These are phyloP conservation scores for Carterocephalus palaemon DNA, from an alignment of 2,888 invertebrate genomes.

Conservation along the genomic window DNA sequence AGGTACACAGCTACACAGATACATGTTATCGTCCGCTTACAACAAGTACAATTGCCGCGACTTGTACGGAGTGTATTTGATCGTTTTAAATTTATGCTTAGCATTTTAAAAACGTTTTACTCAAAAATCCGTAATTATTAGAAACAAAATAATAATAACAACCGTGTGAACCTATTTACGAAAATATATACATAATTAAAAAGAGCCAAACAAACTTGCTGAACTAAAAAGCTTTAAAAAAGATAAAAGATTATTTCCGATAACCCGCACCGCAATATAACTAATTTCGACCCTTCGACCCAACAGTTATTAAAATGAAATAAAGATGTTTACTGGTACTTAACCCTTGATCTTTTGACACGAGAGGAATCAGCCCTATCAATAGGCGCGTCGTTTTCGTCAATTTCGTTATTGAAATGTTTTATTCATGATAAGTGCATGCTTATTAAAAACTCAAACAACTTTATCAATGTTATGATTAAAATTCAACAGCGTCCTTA, in stretches of 20 bases:
- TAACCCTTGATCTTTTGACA: slow-evolving; percentile 61
- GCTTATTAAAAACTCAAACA: slow-evolving; percentile 20
- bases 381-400: slow-evolving; percentile 54
- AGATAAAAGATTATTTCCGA: slow-evolving; percentile 35
- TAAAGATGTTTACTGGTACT: slow-evolving; percentile 69
- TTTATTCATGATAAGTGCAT: slow-evolving; percentile 25
- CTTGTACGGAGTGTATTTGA: no score
- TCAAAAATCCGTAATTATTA: no score
- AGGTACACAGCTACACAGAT: no score
- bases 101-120: no score
- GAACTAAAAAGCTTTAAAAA: slow-evolving; percentile 25
- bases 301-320: slow-evolving; percentile 58
- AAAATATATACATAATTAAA: slow-evolving; percentile 46
- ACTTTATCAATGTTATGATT: slow-evolving; percentile 22
- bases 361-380: slow-evolving; percentile 49
- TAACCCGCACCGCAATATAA: slow-evolving; percentile 37
- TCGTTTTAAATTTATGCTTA: no score
- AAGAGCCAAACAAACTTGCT: slow-evolving; percentile 33
- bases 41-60: no score
- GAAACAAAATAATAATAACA: slow-evolving; percentile 35
- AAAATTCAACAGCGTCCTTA: slow-evolving; percentile 24
- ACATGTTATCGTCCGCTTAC: slow-evolving; percentile 10
- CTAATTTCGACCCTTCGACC: slow-evolving; percentile 49
- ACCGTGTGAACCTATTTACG: slow-evolving; percentile 51
- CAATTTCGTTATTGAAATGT: slow-evolving; percentile 30